Percentiles rank a stretch among this genome's conserved stretches.
phyloP scores from a whole-genome alignment of 2,797 vertebrate species.

The Steatocranus sp. region DNA sequence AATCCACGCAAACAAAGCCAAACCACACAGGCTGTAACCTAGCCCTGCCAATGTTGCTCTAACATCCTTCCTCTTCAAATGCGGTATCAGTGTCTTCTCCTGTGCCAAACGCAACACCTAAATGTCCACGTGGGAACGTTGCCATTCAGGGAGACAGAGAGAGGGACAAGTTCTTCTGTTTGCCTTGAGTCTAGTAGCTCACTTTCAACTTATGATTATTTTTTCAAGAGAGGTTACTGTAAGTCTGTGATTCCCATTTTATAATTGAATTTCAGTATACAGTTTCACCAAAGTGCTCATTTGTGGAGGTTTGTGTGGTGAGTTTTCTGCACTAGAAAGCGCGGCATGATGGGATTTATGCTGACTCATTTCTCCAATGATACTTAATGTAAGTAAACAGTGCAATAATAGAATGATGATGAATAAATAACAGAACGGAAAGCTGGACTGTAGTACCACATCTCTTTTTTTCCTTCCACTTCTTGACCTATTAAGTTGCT shows the following conservation, averaged over 20 bases:
- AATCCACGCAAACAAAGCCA: slow-evolving; percentile 58
- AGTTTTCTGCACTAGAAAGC: slow-evolving; percentile 30
- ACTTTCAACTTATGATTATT: slow-evolving; percentile 30
- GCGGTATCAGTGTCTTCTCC: slow-evolving; percentile 46
- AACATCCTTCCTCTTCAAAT: slow-evolving; percentile 58
- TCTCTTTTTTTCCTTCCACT: slow-evolving; percentile 6
- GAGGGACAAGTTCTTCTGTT: slow-evolving; percentile 16
- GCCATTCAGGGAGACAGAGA: slow-evolving; percentile 28
- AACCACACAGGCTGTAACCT: slow-evolving; percentile 44
- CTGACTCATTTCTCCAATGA: slow-evolving; percentile 47
- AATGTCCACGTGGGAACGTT: slow-evolving; percentile 39
- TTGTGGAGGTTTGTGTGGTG: slow-evolving; percentile 60
- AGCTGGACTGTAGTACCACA: slow-evolving; percentile 16
- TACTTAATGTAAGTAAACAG: slow-evolving; percentile 48
- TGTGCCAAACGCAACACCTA: slow-evolving; percentile 67
- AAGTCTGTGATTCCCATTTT: slow-evolving; percentile 64
- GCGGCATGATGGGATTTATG: slow-evolving; percentile 44
- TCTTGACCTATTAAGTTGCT: slow-evolving; percentile 17
- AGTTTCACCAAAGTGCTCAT: slow-evolving; percentile 65
- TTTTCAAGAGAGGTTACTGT: slow-evolving; percentile 42
- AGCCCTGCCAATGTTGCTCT: slow-evolving; percentile 41
- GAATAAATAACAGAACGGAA: slow-evolving; percentile 40
- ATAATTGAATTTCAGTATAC: slow-evolving; percentile 62
- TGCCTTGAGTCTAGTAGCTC: not conserved
- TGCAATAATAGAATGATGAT: slow-evolving; percentile 31